Conservation (phyloP, 2,888 invertebrate species). For the Dysmachus trigonus region DNA sequence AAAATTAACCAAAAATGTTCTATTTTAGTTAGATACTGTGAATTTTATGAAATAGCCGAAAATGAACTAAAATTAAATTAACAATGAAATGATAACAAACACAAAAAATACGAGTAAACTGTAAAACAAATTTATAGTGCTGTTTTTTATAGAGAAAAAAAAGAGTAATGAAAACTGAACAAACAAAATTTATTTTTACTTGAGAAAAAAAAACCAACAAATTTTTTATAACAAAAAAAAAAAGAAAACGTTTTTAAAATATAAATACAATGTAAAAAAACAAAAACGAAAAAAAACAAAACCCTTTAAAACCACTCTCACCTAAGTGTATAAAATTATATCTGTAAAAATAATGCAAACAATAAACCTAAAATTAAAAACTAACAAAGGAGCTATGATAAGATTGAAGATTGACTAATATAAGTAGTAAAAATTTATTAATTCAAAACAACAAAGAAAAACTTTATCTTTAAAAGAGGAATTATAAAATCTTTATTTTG, state of each 20-base stretch:
- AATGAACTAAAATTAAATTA: not conserved
- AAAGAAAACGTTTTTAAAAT: not conserved
- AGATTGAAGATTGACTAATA: not conserved
- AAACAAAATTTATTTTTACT: constrained; percentile 26
- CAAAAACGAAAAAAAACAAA: not conserved
- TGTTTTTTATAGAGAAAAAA: constrained; percentile 2
- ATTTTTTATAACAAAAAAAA: constrained; percentile 22
- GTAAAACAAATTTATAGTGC: constrained; percentile 13
- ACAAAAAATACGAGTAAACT: not conserved
- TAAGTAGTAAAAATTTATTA: constrained; percentile 41
- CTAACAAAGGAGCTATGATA: not conserved
- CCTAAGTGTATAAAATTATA: not conserved
- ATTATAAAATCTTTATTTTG: not conserved
- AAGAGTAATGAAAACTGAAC: not conserved
- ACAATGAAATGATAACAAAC: not conserved
- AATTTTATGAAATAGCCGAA: not conserved
- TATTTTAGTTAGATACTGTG: not conserved
- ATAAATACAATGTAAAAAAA: not conserved
- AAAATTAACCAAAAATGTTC: not conserved
- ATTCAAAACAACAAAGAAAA: not conserved
- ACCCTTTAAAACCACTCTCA: not conserved
- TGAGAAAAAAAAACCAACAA: constrained; percentile 7
- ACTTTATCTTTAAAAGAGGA: not conserved
- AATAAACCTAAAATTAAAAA: constrained; percentile 18
- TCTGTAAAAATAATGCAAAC: not conserved